These are phyloP conservation scores for Pteria penguin DNA, from an alignment of 2,888 invertebrate genomes.

Conservation along the genomic window DNA sequence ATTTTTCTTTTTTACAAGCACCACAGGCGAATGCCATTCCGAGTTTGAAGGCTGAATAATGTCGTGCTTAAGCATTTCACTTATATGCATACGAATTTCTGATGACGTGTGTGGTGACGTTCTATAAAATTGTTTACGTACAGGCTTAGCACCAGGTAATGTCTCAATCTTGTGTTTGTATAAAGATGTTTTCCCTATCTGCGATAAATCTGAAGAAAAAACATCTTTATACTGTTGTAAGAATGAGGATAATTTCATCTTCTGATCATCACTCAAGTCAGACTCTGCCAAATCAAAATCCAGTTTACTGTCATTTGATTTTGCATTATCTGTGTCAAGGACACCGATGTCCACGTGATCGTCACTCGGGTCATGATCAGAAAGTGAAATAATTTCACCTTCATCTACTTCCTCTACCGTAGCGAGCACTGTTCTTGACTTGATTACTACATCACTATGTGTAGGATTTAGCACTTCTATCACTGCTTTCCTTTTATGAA, in stretches of 20 bases:
- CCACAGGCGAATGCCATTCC: no score
- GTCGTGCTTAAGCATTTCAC: conserved; percentile 39
- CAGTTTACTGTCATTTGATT: conserved; percentile 4
- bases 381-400: not conserved
- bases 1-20: no score
- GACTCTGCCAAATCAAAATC: conserved; percentile 30
- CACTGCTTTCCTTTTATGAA: conserved; percentile 8
- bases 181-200: conserved; percentile 37
- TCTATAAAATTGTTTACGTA: conserved; percentile 38
- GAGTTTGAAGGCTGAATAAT: conserved; percentile 39
- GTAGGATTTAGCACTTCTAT: conserved; percentile 29
- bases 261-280: conserved; percentile 27
- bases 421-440: conserved; percentile 11
- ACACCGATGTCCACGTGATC: not conserved
- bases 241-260: conserved; percentile 21
- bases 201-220: conserved; percentile 33
- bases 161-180: no score
- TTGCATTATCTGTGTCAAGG: not conserved
- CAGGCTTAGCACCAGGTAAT: conserved; percentile 41
- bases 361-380: no score
- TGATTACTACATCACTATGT: not conserved
- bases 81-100: conserved; percentile 35
- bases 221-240: conserved; percentile 28
- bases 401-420: conserved; percentile 1
- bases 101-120: conserved; percentile 37